A percentile compares a stretch with the other conserved stretches of the same genome.
Evolutionary conservation across 2,113 vertebrate genomes (phyloP).

Genomic region (Mus pahari): DNA sequence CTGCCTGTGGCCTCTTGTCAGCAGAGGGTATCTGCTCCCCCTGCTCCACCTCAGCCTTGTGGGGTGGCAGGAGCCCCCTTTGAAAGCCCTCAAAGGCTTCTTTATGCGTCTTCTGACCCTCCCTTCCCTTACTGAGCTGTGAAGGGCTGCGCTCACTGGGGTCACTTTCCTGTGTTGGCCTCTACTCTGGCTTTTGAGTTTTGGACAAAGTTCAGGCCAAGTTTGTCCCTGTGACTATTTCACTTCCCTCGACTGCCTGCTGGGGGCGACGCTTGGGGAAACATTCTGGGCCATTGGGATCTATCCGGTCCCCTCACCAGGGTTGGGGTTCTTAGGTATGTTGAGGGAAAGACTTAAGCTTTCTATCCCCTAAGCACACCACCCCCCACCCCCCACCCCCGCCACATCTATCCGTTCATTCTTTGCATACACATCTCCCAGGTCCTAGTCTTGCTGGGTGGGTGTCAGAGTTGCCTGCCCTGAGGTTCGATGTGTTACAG

Average conservation of each 20-base stretch:
- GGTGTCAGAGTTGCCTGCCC: neutral
- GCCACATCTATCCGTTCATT: neutral
- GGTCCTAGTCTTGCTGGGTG: neutral
- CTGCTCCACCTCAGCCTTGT: neutral
- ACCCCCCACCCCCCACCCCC: neutral
- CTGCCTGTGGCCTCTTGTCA: conserved; percentile 55
- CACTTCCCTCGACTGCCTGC: neutral
- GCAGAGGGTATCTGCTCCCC: neutral
- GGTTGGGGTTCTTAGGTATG: neutral
- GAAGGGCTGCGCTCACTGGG: neutral
- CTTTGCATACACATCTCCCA: neutral
- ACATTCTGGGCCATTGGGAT: neutral
- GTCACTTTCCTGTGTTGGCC: conserved; percentile 23
- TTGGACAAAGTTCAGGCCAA: conserved; percentile 76
- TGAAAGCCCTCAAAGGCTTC: conserved; percentile 78
- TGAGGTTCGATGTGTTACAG: too few species aligned
- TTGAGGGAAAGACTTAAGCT: neutral
- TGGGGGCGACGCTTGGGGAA: neutral
- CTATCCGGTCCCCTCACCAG: neutral
- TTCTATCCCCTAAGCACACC: neutral
- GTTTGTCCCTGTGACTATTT: conserved; percentile 54
- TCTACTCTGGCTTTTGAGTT: conserved; percentile 61
- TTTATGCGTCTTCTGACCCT: conserved; percentile 68
- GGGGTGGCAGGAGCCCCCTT: conserved; percentile 71
- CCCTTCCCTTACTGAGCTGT: conserved; percentile 51